These are phyloP conservation scores for Catostylus mosaicus DNA, from an alignment of 30 jellyfish, hydroid and myxozoan genomes.

Conservation along the genomic window DNA sequence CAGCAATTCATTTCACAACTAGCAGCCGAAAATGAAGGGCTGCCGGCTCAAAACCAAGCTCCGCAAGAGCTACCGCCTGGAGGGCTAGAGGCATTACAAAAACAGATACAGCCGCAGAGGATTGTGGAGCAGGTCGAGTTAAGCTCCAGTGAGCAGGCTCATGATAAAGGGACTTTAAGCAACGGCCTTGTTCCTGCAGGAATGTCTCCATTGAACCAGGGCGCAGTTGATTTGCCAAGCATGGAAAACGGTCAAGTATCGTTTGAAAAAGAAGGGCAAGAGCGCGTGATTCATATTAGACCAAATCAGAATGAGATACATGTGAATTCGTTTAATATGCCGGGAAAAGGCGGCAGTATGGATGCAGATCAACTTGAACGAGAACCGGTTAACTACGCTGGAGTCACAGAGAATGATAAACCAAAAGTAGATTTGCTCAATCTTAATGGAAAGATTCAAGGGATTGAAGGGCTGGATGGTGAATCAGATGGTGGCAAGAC, in stretches of 20 bases:
- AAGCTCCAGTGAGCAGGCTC: constrained; percentile 3
- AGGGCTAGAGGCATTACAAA: constrained; percentile 3
- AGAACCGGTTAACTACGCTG: constrained; percentile 50
- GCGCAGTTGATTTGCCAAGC: constrained; percentile 5
- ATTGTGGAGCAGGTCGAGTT: constrained; percentile 36
- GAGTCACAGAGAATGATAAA: constrained; percentile 43
- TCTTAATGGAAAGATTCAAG: constrained; percentile 55
- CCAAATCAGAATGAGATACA: constrained; percentile 51
- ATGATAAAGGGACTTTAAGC: background rate
- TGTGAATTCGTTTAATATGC: background rate
- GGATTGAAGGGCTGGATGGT: constrained; percentile 45
- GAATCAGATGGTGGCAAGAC: constrained; percentile 22
- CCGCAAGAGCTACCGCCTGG: background rate
- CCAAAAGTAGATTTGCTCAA: constrained; percentile 49
- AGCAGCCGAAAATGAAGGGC: background rate
- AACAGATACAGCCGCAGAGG: constrained; percentile 38
- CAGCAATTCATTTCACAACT: background rate
- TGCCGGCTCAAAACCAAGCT: background rate
- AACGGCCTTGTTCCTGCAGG: background rate
- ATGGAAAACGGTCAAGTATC: background rate
- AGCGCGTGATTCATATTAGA: constrained; percentile 16
- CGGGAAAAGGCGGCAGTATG: background rate
- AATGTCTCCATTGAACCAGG: constrained; percentile 19
- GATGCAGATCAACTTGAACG: constrained; percentile 3
- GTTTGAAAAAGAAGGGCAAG: constrained; percentile 17